phyloP scores from a whole-genome alignment of 2,888 invertebrate species.

The Caenorhabditis sp. region DNA sequence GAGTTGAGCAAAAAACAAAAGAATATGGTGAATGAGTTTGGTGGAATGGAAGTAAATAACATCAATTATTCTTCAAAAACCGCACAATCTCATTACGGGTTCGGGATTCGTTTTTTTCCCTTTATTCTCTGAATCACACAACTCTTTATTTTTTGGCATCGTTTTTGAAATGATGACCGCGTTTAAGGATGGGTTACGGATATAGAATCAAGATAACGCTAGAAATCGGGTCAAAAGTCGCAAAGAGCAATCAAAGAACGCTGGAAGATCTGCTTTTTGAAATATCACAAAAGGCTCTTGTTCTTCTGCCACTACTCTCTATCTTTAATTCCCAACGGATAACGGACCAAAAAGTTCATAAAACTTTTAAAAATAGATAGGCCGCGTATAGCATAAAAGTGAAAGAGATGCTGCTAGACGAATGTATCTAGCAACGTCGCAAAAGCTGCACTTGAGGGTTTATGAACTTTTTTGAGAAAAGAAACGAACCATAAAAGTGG shows the following conservation, averaged over 20 bases:
- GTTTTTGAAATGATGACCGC: not conserved
- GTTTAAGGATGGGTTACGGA: not conserved
- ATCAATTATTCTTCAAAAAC: slow-evolving; percentile 63
- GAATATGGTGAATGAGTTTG: slow-evolving; percentile 37
- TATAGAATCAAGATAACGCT: not conserved
- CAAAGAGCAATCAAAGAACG: not conserved
- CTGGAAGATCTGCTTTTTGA: not conserved
- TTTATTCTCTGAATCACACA: not conserved
- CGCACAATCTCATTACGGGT: slow-evolving; percentile 45
- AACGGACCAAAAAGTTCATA: not conserved
- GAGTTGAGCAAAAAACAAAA: slow-evolving; percentile 44
- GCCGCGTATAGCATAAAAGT: too few species aligned
- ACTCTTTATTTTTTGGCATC: slow-evolving; percentile 7
- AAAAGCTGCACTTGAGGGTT: too few species aligned
- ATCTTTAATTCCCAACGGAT: not conserved
- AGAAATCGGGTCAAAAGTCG: not conserved
- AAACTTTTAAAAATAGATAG: not conserved
- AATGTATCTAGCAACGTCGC: too few species aligned
- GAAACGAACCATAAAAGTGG: too few species aligned
- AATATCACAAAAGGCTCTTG: not conserved
- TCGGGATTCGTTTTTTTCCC: slow-evolving; percentile 6
- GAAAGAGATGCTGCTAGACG: not conserved
- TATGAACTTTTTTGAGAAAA: too few species aligned
- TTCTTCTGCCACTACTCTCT: not conserved
- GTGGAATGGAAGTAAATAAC: slow-evolving; percentile 59